Percentiles rank a stretch among this genome's conserved stretches.
Evolutionary conservation across 37 sponge, comb jelly and placozoan species (phyloP).

Genomic region (Axinella damicornis): DNA sequence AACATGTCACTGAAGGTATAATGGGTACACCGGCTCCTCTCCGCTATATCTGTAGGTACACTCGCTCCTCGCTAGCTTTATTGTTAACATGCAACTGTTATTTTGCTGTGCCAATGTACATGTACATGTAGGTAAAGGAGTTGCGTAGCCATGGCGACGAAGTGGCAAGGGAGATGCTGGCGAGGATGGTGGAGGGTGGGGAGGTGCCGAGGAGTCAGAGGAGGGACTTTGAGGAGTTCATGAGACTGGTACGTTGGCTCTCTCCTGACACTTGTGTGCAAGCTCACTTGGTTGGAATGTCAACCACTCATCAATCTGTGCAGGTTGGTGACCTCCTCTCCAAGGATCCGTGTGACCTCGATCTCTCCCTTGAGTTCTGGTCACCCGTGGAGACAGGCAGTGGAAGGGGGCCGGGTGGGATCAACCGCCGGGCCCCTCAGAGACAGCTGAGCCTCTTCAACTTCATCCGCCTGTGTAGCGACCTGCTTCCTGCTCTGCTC

Average conservation of each 20-base stretch:
- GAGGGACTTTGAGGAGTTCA: constrained; percentile 74
- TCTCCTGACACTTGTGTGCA: too few species aligned
- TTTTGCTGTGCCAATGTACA: background rate
- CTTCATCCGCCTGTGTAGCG: constrained; percentile 84
- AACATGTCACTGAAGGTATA: too few species aligned
- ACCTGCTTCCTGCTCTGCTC: constrained; percentile 84
- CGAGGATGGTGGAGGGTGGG: constrained; percentile 7
- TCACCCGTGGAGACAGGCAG: background rate
- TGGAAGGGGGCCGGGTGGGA: background rate
- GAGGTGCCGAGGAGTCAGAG: background rate
- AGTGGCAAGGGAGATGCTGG: constrained; percentile 35
- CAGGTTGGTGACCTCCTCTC: constrained; percentile 85
- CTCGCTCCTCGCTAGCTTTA: too few species aligned
- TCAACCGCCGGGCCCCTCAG: constrained; percentile 21
- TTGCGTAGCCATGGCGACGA: constrained; percentile 77
- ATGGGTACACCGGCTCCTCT: too few species aligned
- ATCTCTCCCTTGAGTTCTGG: constrained; percentile 84
- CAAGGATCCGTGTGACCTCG: constrained; percentile 49
- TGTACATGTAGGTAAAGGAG: constrained; percentile 49
- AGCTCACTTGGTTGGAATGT: too few species aligned
- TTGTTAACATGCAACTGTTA: too few species aligned
- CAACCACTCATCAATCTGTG: background rate
- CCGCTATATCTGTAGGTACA: too few species aligned
- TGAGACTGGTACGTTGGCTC: constrained; percentile 61
- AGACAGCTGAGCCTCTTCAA: constrained; percentile 84